phyloP scores from a whole-genome alignment of 2,888 invertebrate species.

The Caenorhabditis sp. region DNA sequence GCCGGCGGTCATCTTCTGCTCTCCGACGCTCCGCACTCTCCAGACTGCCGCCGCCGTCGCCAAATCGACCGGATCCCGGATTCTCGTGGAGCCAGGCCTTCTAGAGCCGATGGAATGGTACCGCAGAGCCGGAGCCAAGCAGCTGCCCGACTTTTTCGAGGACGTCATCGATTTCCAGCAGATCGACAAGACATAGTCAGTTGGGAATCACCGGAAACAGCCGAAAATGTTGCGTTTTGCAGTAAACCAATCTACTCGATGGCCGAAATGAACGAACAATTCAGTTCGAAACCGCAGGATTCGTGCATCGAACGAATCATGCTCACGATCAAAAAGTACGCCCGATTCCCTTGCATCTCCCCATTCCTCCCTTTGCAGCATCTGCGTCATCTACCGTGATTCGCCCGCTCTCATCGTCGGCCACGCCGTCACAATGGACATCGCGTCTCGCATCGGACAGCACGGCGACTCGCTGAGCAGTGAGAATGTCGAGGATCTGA shows the following conservation, averaged over 20 bases:
- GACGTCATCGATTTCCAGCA: slow-evolving; percentile 21
- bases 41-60: slow-evolving; percentile 60
- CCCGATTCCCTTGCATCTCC: not conserved
- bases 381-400: slow-evolving; percentile 35
- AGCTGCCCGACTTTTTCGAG: slow-evolving; percentile 43
- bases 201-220: not conserved
- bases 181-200: slow-evolving; percentile 42
- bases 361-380: slow-evolving; percentile 29
- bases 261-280: slow-evolving; percentile 32
- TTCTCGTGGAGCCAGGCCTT: slow-evolving; percentile 60
- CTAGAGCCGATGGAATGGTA: slow-evolving; percentile 62
- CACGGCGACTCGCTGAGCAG: slow-evolving; percentile 25
- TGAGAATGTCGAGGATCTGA: slow-evolving; percentile 34
- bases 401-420: slow-evolving; percentile 38
- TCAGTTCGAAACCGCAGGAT: slow-evolving; percentile 36
- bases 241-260: slow-evolving; percentile 53
- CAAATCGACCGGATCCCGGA: slow-evolving; percentile 29
- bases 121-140: slow-evolving; percentile 30
- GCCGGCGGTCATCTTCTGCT: slow-evolving; percentile 38
- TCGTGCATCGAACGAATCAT: slow-evolving; percentile 47
- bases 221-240: not conserved
- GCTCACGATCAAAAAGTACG: slow-evolving; percentile 42
- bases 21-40: slow-evolving; percentile 60
- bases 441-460: slow-evolving; percentile 32
- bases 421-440: slow-evolving; percentile 56